A percentile compares a stretch with the other conserved stretches of the same genome.
Conservation (phyloP, 2,113 vertebrate genomes). For the Tonatia bakeri region DNA sequence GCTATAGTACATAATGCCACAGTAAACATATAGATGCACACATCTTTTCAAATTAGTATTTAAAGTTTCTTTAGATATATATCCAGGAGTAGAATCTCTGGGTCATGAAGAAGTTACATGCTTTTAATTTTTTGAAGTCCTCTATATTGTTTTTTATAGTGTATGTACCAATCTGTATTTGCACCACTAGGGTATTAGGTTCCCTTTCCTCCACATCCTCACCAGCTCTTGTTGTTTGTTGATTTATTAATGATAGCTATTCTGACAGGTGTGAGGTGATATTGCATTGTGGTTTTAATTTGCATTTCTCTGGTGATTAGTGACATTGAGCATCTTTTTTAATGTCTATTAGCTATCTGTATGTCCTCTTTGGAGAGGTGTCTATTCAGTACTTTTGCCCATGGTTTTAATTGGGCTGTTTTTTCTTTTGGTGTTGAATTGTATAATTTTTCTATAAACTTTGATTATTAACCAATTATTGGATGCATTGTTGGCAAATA, state of each 20-base stretch:
- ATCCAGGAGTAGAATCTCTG: not conserved
- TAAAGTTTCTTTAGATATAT: not conserved
- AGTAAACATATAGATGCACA: not conserved
- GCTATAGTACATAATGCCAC: not conserved
- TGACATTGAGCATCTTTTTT: not conserved
- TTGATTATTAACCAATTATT: not conserved
- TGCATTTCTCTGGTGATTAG: not conserved
- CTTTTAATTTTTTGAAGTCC: not conserved
- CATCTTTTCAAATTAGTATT: not conserved
- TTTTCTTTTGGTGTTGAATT: not conserved
- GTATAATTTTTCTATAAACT: not conserved
- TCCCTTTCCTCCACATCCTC: no score
- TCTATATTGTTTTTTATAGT: not conserved
- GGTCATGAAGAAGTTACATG: not conserved
- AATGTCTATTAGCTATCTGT: not conserved
- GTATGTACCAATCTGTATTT: not conserved
- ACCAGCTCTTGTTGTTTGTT: no score
- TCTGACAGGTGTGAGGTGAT: not conserved
- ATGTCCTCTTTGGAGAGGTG: not conserved
- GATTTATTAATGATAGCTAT: not conserved
- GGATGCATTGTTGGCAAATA: not conserved
- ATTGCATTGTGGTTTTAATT: not conserved
- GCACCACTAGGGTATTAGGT: no score
- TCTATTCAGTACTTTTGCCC: not conserved
- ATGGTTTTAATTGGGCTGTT: not conserved